phyloP scores from a whole-genome alignment of 92 coral and sea anemone species.

The Porites evermanni region DNA sequence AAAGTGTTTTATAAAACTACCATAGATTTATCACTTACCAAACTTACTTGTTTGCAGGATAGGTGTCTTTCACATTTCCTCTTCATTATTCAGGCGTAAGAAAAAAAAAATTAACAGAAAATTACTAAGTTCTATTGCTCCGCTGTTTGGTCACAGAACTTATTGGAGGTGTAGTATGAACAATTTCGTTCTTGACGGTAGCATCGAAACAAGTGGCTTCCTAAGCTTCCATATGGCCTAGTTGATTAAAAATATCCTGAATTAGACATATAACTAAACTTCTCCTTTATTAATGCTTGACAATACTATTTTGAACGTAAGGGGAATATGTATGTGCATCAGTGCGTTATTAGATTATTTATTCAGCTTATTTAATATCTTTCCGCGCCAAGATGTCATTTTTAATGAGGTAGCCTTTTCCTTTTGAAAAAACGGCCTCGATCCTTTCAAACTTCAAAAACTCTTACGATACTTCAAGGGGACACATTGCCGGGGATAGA shows the following conservation, averaged over 20 bases:
- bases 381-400: too few relatives aligned
- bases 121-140: background rate
- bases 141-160: background rate
- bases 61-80: background rate
- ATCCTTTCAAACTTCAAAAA: too few relatives aligned
- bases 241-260: background rate
- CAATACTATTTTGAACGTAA: background rate
- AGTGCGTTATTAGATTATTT: too few relatives aligned
- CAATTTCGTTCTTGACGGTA: background rate
- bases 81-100: background rate
- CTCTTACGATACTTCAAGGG: too few relatives aligned
- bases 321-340: too few relatives aligned
- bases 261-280: background rate
- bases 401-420: too few relatives aligned
- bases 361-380: too few relatives aligned
- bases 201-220: too few relatives aligned
- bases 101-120: background rate
- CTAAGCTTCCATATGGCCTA: background rate
- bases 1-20: background rate
- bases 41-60: background rate
- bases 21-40: background rate
- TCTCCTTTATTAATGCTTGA: background rate
- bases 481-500: background rate
- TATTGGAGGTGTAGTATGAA: background rate
- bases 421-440: too few relatives aligned